Evolutionary conservation across 2,797 vertebrate genomes (phyloP).

Genomic region (Microcaecilia unicolor): DNA sequence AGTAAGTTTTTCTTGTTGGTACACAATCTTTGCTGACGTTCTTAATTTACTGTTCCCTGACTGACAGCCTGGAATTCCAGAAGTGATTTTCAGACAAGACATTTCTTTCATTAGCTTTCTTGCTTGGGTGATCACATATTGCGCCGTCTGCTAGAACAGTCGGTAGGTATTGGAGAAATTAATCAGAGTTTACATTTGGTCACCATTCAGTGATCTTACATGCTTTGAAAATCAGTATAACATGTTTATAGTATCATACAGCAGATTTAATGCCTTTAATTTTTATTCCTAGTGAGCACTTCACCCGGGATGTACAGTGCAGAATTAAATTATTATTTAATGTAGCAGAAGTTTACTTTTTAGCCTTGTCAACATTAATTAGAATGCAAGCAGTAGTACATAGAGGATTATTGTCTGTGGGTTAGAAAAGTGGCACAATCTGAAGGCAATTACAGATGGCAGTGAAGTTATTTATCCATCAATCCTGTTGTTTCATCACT

Average conservation of each 20-base stretch:
- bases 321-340: neutral
- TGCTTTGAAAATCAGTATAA: slow-evolving; percentile 28
- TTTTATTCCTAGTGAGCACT: slow-evolving; percentile 47
- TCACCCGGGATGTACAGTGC: slow-evolving; percentile 13
- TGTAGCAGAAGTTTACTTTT: slow-evolving; percentile 16
- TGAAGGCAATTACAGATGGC: no score
- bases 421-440: no score
- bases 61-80: slow-evolving; percentile 23
- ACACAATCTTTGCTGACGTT: slow-evolving; percentile 12
- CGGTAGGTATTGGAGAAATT: slow-evolving; percentile 30
- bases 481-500: no score
- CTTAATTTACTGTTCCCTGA: slow-evolving; percentile 14
- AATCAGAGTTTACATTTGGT: slow-evolving; percentile 46
- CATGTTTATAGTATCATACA: slow-evolving; percentile 27
- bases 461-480: no score
- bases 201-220: slow-evolving; percentile 43
- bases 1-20: no score
- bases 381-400: slow-evolving; percentile 18
- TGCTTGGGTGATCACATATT: slow-evolving; percentile 60
- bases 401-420: neutral
- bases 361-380: slow-evolving; percentile 15
- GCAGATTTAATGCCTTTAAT: slow-evolving; percentile 38
- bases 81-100: slow-evolving; percentile 3
- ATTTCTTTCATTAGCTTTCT: slow-evolving; percentile 51
- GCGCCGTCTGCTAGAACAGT: slow-evolving; percentile 21